These are phyloP conservation scores for Aramus guarauna DNA, from an alignment of 2,113 vertebrate species.

Conservation along the genomic window DNA sequence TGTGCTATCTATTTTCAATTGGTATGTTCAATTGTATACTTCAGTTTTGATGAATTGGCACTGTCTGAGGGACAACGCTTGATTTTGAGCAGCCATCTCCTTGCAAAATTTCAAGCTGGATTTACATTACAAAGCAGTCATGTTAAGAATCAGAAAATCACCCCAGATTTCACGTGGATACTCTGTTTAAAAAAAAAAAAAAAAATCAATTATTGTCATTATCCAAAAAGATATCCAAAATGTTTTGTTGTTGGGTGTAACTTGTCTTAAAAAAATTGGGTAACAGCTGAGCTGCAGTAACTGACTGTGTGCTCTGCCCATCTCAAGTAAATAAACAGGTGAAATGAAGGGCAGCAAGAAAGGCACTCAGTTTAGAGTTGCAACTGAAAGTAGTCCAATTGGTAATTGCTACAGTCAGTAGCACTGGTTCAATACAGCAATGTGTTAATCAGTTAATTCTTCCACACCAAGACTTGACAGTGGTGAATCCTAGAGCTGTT, in stretches of 20 bases:
- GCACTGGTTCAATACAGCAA: background rate
- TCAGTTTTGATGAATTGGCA: background rate
- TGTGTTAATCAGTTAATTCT: constrained; percentile 61
- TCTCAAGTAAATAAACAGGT: background rate
- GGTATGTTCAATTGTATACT: background rate
- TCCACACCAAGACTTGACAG: constrained; percentile 30
- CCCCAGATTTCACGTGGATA: background rate
- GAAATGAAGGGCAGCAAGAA: background rate
- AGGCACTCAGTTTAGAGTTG: background rate
- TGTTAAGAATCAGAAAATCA: background rate
- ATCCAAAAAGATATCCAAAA: background rate
- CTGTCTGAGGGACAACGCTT: background rate
- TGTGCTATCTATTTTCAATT: background rate
- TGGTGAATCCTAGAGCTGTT: constrained; percentile 51
- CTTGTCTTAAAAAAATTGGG: background rate
- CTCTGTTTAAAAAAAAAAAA: background rate
- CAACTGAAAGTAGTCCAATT: background rate
- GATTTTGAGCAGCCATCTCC: background rate
- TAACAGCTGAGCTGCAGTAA: background rate
- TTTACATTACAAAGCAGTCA: background rate
- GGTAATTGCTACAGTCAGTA: constrained; percentile 23
- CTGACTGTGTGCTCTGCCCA: background rate
- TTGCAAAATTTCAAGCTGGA: background rate
- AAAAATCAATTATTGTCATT: background rate
- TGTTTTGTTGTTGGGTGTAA: background rate